Base-by-base conservation (phyloP, 2,113 vertebrate genomes). In the Sarotherodon lohbergeri region DNA sequence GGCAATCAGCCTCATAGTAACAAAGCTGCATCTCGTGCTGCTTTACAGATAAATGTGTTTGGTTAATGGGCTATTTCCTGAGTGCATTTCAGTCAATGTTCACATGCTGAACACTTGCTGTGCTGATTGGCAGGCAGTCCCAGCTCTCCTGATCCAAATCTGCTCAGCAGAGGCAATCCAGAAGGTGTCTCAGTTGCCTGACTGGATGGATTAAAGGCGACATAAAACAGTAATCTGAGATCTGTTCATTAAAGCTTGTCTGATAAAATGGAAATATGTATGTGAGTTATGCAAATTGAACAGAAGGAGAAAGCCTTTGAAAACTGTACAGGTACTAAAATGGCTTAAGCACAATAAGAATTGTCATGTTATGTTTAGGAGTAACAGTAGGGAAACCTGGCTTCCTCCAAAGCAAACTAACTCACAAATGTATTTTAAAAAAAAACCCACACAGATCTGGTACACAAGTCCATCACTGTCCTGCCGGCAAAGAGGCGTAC, bases 181-280 rank as follows among this genome's bases (percentile, higher is more conserved):
- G 79, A 82, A 92, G 82, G 82, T 92, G 86, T 92, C 88, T 93
- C 82, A 89, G 88, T 86, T 92, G 87, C 84, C 82, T 82, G 85
- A 91, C 88, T 91, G 86, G 61, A 91, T 83, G 86, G 88, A 91
- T 93, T 92, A 91, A 91, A 90, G 71, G 86, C 32, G 5, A 61
- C 71, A 90, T 88, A 84, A 86, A 93, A 88, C 39, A 66, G 63
- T 92, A 91, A 94, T 94, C 92, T 84, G 73, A 84, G 48, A 94
- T 93, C 90, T 86, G 88, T 89, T 92, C 91, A 91, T 92, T 86
- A 89, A 54, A 84, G 82, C 79, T 73, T 41, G 80, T 85, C 84
- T 85, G 92, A 91, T 92, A 91, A 93, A 93, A 93, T 91, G 80
- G 81, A 88, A 92, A 90, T 89, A 81, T 80, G 85, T 68, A 90